These are phyloP conservation scores for Rallus limicola DNA, from an alignment of 2,113 vertebrate species.

Conservation along the genomic window DNA sequence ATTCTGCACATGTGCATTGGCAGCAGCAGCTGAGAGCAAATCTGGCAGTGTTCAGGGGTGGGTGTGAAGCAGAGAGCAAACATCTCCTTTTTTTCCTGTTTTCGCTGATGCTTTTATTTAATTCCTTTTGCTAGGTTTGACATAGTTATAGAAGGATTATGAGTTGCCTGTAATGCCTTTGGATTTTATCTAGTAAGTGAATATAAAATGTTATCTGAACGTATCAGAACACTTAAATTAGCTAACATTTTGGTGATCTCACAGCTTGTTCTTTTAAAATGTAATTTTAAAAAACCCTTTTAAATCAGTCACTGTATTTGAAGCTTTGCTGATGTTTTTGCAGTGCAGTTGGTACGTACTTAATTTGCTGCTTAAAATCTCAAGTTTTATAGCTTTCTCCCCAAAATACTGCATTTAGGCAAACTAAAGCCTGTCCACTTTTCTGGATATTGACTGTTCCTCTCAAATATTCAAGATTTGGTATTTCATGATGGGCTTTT, in stretches of 20 bases:
- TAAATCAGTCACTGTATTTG: neutral
- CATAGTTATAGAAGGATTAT: neutral
- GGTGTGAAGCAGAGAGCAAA: constrained; percentile 38
- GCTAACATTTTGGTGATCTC: neutral
- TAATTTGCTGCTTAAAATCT: neutral
- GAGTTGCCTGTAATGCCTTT: neutral
- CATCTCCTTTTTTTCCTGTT: neutral
- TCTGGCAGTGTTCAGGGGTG: constrained; percentile 35
- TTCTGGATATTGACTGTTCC: neutral
- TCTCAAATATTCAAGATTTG: rapidly evolving
- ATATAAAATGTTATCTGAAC: neutral
- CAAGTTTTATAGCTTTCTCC: neutral
- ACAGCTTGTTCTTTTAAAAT: neutral
- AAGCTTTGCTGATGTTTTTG: neutral
- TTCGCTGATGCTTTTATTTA: neutral
- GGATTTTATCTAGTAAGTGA: constrained; percentile 39
- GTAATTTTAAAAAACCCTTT: neutral
- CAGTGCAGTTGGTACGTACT: neutral
- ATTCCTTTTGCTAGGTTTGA: neutral
- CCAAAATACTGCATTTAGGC: neutral
- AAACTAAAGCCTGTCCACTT: neutral
- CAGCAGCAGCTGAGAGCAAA: constrained; percentile 52
- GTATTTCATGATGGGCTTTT: neutral
- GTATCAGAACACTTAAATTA: neutral
- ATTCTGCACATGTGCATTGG: constrained; percentile 67